Base-by-base conservation (phyloP, 2,888 invertebrate genomes). In the Ellobium chinense region DNA sequence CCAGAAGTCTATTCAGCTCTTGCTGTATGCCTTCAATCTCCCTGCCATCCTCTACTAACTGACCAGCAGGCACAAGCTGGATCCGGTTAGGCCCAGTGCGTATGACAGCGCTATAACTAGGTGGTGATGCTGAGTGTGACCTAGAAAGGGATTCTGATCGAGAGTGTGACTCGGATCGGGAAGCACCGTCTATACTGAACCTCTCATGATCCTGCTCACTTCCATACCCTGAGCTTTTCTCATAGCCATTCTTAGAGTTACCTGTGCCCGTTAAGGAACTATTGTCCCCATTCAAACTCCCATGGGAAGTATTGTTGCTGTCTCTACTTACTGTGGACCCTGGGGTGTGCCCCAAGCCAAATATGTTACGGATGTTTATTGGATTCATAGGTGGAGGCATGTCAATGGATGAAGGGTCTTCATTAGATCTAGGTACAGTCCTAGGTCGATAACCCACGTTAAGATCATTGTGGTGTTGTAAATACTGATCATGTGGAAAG, bases 41-140 rank as follows among this genome's bases (percentile, higher is more conserved):
- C 21, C 72, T 60, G 37, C 81, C 82, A 24, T 78, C 85, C 18
- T 70, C 76, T 31, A 85, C 82, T 69, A 77, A 73, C 65, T 88
- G 87, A 56, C 85, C 85, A 56, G 89, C 88, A 9, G 89, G 88
- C 54, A 91, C 89, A 83, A 91, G 87, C 82, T 89, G 88, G 39
- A 91, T 91, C 81, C 88, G 88, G 85, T 91, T 89, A 69, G 90
- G 90, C 66, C 90, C 90, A 18, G 89, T 89, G 77, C 90, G 85
- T 60, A 91, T 90, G 29, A 91, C 90, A 34, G 90, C 89, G 82
- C 90, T 91, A 78, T 88, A 90, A 46, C 85, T 85, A 36, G 90
- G 89, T 63, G 90, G 90, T 5, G 90, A 89, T 1, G 86, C 75
- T 9, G 80, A 80, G 69, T 75, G 75, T 29, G 80, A 80, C 7